Evolutionary conservation across 2,113 vertebrate species (phyloP), one percentile per base, ranked within the genome.

Genomic region (Eptesicus fuscus): DNA sequence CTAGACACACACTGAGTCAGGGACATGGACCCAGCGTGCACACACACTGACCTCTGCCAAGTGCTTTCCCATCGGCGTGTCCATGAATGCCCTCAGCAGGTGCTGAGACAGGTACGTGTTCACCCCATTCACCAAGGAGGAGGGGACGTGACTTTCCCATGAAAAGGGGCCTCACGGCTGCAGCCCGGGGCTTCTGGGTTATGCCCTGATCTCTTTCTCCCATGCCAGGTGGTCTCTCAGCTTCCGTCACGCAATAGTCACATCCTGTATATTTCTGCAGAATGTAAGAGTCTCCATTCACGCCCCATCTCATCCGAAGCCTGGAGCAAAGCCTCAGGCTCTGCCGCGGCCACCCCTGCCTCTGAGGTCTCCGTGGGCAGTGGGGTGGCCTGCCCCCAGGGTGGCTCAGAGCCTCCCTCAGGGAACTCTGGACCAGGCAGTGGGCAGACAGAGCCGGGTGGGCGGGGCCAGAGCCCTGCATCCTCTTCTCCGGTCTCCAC

Each of bases 391-490:
- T 14, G 16, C 40, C 16, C 40, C n/a, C 11, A 20, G 28, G 32
- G 42, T 9, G 30, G 42, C 63, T 83, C 84, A 9, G 37, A 42
- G 20, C 12, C 82, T 61, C 42, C 7, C 47, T 40, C 0, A 4
- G 0, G 78, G 63, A 44, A 25, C 59, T 40, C 70, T 25, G 28
- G 23, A 25, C 59, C 49, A 65, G 77, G 65, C 30, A 22, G 73
- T 71, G 17, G 44, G 6, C 9, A 51, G 37, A 28, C 67, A n/a
- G 53, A 35, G 22, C 63, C 13, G 30, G 14, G 17, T 6, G 47
- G 22, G 14, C 0, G 0, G 5, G 51, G 35, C 3, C 20, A 9
- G 16, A 28, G 32, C 2, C 32, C 16, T 0, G 13, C 7, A 10
- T 3, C 74, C 18, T 11, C 23, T 17, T 9, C 76, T 25, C 53